Evolutionary conservation across 2,888 invertebrate genomes (phyloP).

Genomic region (Rhagophthalmus giganteus): DNA sequence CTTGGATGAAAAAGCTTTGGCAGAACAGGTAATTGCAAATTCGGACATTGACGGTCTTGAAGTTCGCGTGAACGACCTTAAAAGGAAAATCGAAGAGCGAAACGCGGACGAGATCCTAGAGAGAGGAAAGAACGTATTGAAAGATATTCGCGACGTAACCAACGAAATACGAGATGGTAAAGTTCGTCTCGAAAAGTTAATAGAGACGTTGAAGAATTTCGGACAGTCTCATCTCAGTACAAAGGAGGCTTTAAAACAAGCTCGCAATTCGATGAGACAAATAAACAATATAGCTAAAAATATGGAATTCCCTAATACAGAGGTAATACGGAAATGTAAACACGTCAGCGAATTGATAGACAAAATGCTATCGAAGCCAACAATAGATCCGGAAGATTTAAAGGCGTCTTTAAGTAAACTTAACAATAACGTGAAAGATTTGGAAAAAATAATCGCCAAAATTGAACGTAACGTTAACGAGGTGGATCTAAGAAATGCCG

Average conservation of each 20-base stretch:
- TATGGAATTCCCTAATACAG: slow-evolving; percentile 39
- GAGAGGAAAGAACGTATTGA: slow-evolving; percentile 6
- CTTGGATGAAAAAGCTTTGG: slow-evolving; percentile 33
- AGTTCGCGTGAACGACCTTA: slow-evolving; percentile 12
- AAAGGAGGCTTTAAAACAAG: slow-evolving; percentile 35
- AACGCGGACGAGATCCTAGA: slow-evolving; percentile 11
- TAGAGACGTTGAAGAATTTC: slow-evolving; percentile 52
- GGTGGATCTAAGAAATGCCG: slow-evolving; percentile 37
- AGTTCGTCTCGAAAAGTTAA: slow-evolving; percentile 50
- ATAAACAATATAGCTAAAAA: slow-evolving; percentile 49
- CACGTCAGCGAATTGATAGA: slow-evolving; percentile 49
- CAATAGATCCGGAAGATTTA: slow-evolving; percentile 31
- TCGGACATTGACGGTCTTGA: slow-evolving; percentile 50
- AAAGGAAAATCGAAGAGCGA: slow-evolving; percentile 20
- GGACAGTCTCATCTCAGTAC: slow-evolving; percentile 52
- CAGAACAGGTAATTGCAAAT: slow-evolving; percentile 46
- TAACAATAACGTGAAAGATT: slow-evolving; percentile 35
- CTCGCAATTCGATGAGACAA: slow-evolving; percentile 45
- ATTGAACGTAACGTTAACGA: slow-evolving; percentile 33
- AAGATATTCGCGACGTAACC: slow-evolving; percentile 12
- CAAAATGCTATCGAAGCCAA: slow-evolving; percentile 38
- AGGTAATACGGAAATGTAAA: slow-evolving; percentile 50
- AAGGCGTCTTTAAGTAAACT: slow-evolving; percentile 39
- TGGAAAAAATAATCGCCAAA: slow-evolving; percentile 33
- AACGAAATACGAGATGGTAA: slow-evolving; percentile 14